Base-by-base conservation (phyloP, 1,140 invertebrate genomes). In the Drosophila guanche region DNA sequence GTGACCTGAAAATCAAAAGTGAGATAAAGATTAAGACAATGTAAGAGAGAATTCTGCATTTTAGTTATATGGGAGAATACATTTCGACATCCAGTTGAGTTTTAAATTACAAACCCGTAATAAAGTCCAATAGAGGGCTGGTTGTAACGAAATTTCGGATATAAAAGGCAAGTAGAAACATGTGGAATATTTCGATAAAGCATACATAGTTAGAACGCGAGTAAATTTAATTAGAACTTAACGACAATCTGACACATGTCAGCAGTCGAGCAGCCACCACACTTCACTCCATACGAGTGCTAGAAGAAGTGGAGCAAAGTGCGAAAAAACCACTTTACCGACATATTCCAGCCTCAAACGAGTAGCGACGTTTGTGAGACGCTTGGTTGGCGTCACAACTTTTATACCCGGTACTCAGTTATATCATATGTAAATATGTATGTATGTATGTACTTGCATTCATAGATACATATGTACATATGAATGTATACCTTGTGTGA, bases 251-350 rank as follows among this genome's bases (percentile, higher is more conserved):
- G 76, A 56, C 62, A 68, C 55, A 67, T 72, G 72, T 65, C 61
- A 73, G 48, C 70, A 53, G 57, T 16, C 14, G 47, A 61, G n/a
- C 47, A 46, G 27, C 41, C 25, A 37, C 41, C 25, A 8, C 41
- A 23, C 25, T 33, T 63, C 33, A 16, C 40, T 7, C 10, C n/a
- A 45, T 63, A 20, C n/a, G 67, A 52, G 23, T 68, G 41, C 42
- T 20, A 23, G 20, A 57, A 40, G 7, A 60, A 72, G 60, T 76
- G 47, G 5, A 25, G 22, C 52, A 67, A 68, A 46, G 61, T 58
- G 70, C 51, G 52, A 50, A 43, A 33, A 48, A 86, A 86, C 79
- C 80, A 79, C 80, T 84, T 72, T 61, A 59, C 71, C 58, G 22
- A 68, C 69, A 62, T 53, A 43, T 55, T 72, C 57, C 55, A 58